phyloP scores from a whole-genome alignment of 2,797 vertebrate genomes.

The Enteromius viviparus region DNA sequence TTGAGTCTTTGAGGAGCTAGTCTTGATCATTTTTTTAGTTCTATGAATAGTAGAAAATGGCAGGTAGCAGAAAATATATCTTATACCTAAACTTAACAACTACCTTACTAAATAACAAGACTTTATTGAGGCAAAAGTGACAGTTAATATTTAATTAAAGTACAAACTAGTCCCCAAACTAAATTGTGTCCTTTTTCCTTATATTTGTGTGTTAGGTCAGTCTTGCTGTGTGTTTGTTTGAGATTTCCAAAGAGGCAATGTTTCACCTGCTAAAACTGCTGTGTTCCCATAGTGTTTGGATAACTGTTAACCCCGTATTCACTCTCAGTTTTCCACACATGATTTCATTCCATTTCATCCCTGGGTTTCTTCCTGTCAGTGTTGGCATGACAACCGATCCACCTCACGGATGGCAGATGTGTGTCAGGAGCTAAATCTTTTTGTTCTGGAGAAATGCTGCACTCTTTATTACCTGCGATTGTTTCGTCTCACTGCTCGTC shows the following conservation, averaged over 20 bases:
- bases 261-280: neutral
- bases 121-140: neutral
- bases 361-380: neutral
- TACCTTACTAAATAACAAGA: neutral
- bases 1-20: neutral
- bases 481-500: neutral
- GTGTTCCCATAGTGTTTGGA: neutral
- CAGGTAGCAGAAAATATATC: neutral
- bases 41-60: too few relatives aligned
- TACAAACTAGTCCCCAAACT: too few relatives aligned
- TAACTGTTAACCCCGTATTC: neutral
- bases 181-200: neutral
- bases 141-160: neutral
- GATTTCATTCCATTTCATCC: neutral
- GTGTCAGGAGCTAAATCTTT: neutral
- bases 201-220: neutral
- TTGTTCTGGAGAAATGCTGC: neutral
- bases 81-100: neutral
- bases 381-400: slow-evolving; percentile 12
- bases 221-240: neutral
- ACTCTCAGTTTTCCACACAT: neutral
- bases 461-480: neutral
- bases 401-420: neutral
- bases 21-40: too few relatives aligned
- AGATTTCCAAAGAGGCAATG: neutral